Evolutionary conservation across 35 echinoderm and acorn worm genomes (phyloP).

Genomic region (Ophioderma brevispina): DNA sequence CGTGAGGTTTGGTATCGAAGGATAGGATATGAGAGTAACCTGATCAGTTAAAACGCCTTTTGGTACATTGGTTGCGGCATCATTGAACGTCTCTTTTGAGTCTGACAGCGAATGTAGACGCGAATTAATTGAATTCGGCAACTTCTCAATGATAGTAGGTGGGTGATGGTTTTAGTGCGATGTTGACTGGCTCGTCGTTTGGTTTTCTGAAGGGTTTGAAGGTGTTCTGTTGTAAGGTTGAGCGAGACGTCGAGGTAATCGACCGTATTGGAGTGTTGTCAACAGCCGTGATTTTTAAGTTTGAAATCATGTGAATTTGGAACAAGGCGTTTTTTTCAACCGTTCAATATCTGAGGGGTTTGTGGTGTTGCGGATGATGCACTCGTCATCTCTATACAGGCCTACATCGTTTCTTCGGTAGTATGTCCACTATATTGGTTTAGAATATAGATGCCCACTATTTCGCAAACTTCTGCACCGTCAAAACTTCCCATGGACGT

Average conservation of each 20-base stretch:
- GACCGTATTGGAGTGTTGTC: background rate
- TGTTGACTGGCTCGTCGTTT: background rate
- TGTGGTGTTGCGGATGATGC: constrained; percentile 25
- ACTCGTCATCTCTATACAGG: constrained; percentile 57
- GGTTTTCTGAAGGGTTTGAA: constrained; percentile 21
- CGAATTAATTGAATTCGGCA: background rate
- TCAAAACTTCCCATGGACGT: constrained; percentile 8
- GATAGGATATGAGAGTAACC: background rate
- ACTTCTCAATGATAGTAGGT: background rate
- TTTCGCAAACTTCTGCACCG: constrained; percentile 11
- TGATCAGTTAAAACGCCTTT: background rate
- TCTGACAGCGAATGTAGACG: background rate
- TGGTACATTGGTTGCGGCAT: background rate
- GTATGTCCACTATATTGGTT: background rate
- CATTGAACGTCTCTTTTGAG: background rate
- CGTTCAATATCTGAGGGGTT: background rate
- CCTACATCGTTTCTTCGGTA: background rate
- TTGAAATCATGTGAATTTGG: background rate
- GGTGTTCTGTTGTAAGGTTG: background rate
- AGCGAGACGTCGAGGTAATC: constrained; percentile 25
- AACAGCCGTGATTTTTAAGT: background rate
- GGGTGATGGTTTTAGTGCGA: constrained; percentile 2
- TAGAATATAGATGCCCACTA: constrained; percentile 4
- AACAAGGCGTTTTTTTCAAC: constrained; percentile 6
- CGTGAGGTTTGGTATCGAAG: background rate